Evolutionary conservation across 2,113 vertebrate species (phyloP), one percentile per base, ranked within the genome.

Genomic region (Centropristis striata): DNA sequence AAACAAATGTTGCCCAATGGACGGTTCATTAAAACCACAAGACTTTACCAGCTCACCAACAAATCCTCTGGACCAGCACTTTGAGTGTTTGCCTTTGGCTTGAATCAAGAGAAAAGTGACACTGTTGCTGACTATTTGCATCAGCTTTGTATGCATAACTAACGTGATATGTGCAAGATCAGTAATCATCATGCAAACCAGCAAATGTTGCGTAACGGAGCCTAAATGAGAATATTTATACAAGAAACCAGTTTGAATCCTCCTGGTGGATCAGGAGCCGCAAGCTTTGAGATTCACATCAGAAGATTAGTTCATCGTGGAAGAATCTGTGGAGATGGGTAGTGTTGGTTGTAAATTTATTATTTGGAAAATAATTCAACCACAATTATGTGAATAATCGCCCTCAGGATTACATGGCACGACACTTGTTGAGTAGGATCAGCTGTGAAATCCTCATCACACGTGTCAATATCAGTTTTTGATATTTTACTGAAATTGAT

Each of bases 101-200:
- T 32, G 4, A 58, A 27, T 57, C 21, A 23, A 15, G 27, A 46
- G 18, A 50, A 71, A 53, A 58, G 42, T 73, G 44, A 16, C 20
- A 37, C 51, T 42, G 70, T 78, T 75, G 57, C 71, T 32, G 39
- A 18, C 37, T 32, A 54, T 73, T 84, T 86, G 64, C 71, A 81
- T 78, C 78, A 79, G 57, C 49, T 73, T 75, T 53, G 27, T 65
- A 46, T 66, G 16, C 10, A 65, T 72, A 59, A 41, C 42, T 39
- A 58, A 68, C 25, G 9, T 39, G 27, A 77, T 54, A 50, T 39
- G 74, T 50, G 66, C 28, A 12, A 32, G 58, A 81, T 77, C 28
- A 9, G 39, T 58, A 44, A 20, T 66, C 65, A 61, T 50, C 74
- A 51, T 59, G 9, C 66, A 84, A 60, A 78, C 15, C 18, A 55